Percentiles rank a stretch among this genome's conserved stretches.
These are phyloP conservation scores for Nesidiocoris tenuis DNA, from an alignment of 2,888 invertebrate species.

Conservation along the genomic window DNA sequence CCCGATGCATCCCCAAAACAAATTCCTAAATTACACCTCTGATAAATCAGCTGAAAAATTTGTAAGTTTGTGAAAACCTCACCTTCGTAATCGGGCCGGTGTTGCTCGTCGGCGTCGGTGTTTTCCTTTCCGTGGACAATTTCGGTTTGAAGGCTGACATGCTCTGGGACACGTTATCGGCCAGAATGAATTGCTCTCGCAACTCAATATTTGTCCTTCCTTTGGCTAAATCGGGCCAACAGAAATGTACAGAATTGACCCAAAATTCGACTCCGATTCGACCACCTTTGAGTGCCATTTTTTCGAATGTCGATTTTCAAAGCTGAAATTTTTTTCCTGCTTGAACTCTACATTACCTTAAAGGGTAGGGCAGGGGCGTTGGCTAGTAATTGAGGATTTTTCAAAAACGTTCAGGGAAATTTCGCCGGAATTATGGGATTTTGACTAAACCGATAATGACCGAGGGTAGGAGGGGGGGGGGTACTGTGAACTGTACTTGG, in stretches of 20 bases:
- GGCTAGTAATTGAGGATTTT: too few species aligned
- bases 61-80: conserved; percentile 30
- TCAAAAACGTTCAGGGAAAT: too few species aligned
- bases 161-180: conserved; percentile 96
- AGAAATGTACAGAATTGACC: not conserved
- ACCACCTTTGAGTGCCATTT: not conserved
- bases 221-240: conserved; percentile 73
- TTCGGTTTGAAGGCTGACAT: conserved; percentile 98
- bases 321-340: too few species aligned
- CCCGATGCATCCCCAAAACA: too few species aligned
- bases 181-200: conserved; percentile 97
- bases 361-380: too few species aligned
- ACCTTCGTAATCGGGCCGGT: conserved; percentile 98
- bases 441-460: too few species aligned
- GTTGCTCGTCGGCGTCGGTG: conserved; percentile 62
- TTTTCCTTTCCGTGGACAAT: conserved; percentile 32
- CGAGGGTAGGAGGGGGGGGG: too few species aligned
- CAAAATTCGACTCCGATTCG: not conserved
- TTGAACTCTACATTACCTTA: too few species aligned
- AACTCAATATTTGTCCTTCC: conserved; percentile 99
- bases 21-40: too few species aligned
- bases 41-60: too few species aligned
- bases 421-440: too few species aligned
- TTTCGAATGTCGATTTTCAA: not conserved
- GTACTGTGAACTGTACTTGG: too few species aligned